phyloP scores from a whole-genome alignment of 2,797 vertebrate genomes.

The Orestias chungarensis region DNA sequence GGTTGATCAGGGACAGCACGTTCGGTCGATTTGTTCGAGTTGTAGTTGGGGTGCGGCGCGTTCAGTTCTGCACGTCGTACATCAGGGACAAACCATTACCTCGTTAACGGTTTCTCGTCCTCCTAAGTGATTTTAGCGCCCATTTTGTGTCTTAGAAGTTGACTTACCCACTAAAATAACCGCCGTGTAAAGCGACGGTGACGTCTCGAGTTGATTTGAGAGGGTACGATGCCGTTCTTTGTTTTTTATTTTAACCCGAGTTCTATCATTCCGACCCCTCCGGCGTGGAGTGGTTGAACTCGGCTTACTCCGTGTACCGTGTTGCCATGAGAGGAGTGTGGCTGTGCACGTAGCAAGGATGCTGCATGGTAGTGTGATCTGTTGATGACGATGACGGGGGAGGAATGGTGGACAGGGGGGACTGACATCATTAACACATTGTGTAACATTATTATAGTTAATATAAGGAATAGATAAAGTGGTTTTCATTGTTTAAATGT shows the following conservation, averaged over 20 bases:
- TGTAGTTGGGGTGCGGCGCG: constrained; percentile 90
- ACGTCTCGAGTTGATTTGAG: neutral
- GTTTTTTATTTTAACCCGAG: no score
- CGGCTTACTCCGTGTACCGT: constrained; percentile 77
- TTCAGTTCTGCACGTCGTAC: constrained; percentile 97
- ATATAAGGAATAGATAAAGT: neutral
- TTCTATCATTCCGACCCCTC: constrained; percentile 60
- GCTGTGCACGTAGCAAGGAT: constrained; percentile 89
- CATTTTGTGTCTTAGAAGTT: neutral
- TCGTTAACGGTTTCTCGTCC: constrained; percentile 40
- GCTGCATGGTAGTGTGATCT: constrained; percentile 72
- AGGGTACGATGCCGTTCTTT: constrained; percentile 2
- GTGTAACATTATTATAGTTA: neutral
- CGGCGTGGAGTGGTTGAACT: constrained; percentile 79
- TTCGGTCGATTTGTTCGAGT: constrained; percentile 55
- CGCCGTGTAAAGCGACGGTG: neutral
- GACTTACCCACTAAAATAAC: constrained; percentile 4
- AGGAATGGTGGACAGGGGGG: constrained; percentile 22
- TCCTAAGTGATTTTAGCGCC: neutral
- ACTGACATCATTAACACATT: constrained; percentile 14
- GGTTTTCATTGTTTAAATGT: neutral
- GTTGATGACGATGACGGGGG: constrained; percentile 49
- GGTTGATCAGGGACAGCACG: neutral
- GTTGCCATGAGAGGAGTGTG: constrained; percentile 89
- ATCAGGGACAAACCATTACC: constrained; percentile 87